Base-by-base conservation (phyloP, 2,113 vertebrate species). In the Danio rerio region DNA sequence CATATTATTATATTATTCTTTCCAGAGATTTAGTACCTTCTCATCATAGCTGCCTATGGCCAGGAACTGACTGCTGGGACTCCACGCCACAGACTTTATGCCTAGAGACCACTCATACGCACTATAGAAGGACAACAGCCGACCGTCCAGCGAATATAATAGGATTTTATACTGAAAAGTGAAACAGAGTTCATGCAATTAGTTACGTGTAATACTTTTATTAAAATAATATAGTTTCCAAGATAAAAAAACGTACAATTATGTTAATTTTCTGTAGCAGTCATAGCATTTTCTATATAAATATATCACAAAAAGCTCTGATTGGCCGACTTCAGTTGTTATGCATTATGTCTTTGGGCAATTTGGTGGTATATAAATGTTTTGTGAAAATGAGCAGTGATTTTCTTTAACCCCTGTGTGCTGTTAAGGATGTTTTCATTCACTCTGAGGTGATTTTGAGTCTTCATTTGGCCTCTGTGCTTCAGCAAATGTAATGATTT, bases 21-120 rank as follows among this genome's bases (percentile, higher is more conserved):
- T 59, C 58, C n/a, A 6, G 21, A 16, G 18, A 40, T 42, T 15
- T 50, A 62, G 61, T 86, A 98, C 98, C 94, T 98, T 99, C 81
- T 96, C 97, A 58, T 99, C 98, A 3, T 95, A 99, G 92, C 98
- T 99, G 69, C 98, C 98, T 1, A 99, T 87, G 0, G 96, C 96
- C 89, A 99, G 92, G 89, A 99, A 98, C 80, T 99, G 98, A 47
- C 98, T 98, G 93, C 96, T 99, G 87, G 97, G 97, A 82, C 97
- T 97, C 98, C 98, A 99, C 49, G 95, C 81, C 0, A 97, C 84
- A 0, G 94, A 93, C 88, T 99, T 99, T 58, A 99, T 78, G 0
- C 98, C 98, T 20, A 99, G 91, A 0, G 96, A 98, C 97, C 97
- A 98, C 52, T 97, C 95, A 0, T 99, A 99, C 0, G 98, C 98